A percentile compares a stretch with the other conserved stretches of the same genome.
Evolutionary conservation across 2,113 vertebrate species (phyloP).

Genomic region (Rhea pennata): DNA sequence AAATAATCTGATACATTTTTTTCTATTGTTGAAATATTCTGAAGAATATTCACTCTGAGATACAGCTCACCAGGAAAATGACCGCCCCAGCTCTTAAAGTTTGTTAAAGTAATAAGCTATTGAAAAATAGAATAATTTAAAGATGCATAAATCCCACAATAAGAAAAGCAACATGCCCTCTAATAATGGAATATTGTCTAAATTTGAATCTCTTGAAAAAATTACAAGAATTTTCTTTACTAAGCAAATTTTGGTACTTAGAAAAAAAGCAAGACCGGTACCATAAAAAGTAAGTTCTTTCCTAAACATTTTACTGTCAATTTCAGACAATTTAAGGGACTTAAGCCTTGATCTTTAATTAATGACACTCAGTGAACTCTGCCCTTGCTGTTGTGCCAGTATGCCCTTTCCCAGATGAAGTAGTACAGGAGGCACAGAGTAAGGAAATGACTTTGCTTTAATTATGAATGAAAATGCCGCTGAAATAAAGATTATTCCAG

Average conservation of each 20-base stretch:
- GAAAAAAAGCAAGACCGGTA: neutral
- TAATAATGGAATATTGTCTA: neutral
- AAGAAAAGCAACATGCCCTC: neutral
- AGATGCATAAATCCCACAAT: neutral
- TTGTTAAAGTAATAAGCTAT: neutral
- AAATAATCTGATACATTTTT: neutral
- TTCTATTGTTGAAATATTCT: neutral
- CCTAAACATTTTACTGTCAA: neutral
- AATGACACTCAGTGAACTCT: neutral
- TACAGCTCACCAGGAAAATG: neutral
- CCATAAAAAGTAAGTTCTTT: neutral
- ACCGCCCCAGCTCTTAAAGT: neutral
- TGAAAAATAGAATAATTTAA: neutral
- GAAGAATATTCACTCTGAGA: neutral
- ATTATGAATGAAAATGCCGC: neutral
- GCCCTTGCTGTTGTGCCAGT: neutral
- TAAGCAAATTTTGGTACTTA: neutral
- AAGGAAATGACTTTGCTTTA: neutral
- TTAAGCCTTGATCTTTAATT: neutral
- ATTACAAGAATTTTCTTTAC: neutral
- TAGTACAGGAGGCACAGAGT: neutral
- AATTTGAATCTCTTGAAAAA: neutral
- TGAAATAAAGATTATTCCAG: conserved; percentile 16
- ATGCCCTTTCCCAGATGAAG: neutral
- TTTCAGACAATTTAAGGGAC: neutral